These are phyloP conservation scores for Motacilla alba DNA, from an alignment of 2,113 vertebrate genomes.

Conservation along the genomic window DNA sequence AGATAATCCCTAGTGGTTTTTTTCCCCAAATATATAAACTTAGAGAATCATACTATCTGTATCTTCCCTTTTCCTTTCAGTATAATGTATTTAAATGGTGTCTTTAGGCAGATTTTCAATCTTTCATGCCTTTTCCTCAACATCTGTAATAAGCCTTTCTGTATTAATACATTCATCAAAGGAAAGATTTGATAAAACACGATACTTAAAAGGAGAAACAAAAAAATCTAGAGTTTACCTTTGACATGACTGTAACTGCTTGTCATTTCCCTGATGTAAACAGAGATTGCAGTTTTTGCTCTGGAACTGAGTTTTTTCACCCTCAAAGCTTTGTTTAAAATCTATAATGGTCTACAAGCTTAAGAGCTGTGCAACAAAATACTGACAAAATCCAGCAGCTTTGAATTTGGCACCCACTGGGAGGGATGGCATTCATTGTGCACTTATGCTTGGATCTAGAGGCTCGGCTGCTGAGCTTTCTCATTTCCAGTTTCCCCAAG, in stretches of 20 bases:
- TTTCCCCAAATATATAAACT: not conserved
- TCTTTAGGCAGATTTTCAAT: not conserved
- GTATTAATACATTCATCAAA: not conserved
- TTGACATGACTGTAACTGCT: not conserved
- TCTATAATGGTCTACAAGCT: not conserved
- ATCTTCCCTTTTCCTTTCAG: not conserved
- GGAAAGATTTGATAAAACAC: not conserved
- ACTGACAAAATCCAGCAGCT: not conserved
- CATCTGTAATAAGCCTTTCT: not conserved
- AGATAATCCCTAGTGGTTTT: not conserved
- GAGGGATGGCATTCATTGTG: not conserved
- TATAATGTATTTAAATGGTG: not conserved
- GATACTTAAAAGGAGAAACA: not conserved
- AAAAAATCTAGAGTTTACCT: not conserved
- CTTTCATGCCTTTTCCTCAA: not conserved
- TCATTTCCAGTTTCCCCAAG: not conserved
- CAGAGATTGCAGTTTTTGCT: not conserved
- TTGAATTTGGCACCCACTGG: not conserved
- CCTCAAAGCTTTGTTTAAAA: not conserved
- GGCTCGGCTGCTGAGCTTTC: not conserved
- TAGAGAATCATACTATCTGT: fast-evolving
- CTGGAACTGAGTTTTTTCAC: not conserved
- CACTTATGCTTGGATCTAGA: not conserved
- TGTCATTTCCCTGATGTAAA: not conserved
- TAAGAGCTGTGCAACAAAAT: not conserved